These are phyloP conservation scores for Dorcus parallelipipedus DNA, from an alignment of 2,888 invertebrate species.

Conservation along the genomic window DNA sequence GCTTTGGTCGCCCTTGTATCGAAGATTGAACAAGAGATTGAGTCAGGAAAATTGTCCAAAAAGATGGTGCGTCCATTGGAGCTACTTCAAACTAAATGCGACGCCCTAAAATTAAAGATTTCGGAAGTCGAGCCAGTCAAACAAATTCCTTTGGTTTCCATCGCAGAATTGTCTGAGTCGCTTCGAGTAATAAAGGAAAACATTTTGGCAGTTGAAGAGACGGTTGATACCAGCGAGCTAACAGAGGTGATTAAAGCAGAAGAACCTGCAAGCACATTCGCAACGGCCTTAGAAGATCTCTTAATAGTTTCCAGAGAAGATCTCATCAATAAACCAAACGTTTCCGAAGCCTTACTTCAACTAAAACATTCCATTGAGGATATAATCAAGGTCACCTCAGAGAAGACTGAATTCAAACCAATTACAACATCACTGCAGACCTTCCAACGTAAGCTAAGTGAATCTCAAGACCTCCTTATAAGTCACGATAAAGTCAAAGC, in stretches of 20 bases:
- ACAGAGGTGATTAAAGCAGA: not conserved
- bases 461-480: no score
- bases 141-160: not conserved
- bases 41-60: not conserved
- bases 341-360: no score
- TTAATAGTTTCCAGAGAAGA: no score
- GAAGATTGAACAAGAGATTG: conserved; percentile 1
- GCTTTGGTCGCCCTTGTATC: conserved; percentile 2
- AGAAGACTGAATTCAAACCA: no score
- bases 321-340: no score
- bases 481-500: no score
- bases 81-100: not conserved
- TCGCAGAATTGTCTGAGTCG: not conserved
- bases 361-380: no score
- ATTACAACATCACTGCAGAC: no score
- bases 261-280: no score
- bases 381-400: not conserved
- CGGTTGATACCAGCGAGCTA: not conserved
- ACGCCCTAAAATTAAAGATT: not conserved
- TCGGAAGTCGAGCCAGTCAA: not conserved
- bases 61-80: not conserved
- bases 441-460: no score
- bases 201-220: not conserved
- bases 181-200: not conserved
- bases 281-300: no score